Percentiles rank a stretch among this genome's conserved stretches.
Evolutionary conservation across 2,888 invertebrate species (phyloP).

Genomic region (Apodemia duryi): DNA sequence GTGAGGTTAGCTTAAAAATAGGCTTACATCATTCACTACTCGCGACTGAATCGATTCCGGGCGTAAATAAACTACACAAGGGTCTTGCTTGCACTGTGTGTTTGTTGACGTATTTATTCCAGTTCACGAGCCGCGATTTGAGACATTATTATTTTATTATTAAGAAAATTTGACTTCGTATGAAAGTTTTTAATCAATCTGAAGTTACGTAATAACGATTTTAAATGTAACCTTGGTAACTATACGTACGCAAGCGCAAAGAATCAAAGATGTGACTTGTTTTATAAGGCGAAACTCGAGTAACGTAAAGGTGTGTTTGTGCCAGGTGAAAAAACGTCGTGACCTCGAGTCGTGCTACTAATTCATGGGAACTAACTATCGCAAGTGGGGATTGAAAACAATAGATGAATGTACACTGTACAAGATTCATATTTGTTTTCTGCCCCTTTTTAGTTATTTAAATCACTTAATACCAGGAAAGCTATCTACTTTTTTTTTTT

Average conservation of each 20-base stretch:
- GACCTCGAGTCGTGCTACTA: slow-evolving; percentile 60
- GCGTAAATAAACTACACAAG: slow-evolving; percentile 55
- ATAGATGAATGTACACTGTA: slow-evolving; percentile 36
- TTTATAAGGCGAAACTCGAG: slow-evolving; percentile 8
- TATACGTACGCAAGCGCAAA: slow-evolving; percentile 4
- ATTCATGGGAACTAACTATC: slow-evolving; percentile 63
- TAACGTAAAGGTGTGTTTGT: slow-evolving; percentile 38
- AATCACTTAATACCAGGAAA: too few species aligned
- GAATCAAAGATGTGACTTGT: slow-evolving; percentile 9
- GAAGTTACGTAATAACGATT: not conserved
- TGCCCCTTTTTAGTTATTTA: slow-evolving; percentile 26
- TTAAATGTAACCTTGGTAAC: not conserved
- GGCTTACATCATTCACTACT: slow-evolving; percentile 44
- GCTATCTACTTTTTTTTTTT: too few species aligned
- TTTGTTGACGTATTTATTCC: slow-evolving; percentile 18
- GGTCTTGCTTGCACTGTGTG: slow-evolving; percentile 25
- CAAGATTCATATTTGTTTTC: slow-evolving; percentile 18
- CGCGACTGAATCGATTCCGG: slow-evolving; percentile 39
- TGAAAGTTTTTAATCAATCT: not conserved
- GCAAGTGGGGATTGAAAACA: slow-evolving; percentile 51
- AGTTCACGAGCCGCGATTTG: slow-evolving; percentile 23
- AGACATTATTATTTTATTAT: not conserved
- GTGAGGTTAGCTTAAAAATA: slow-evolving; percentile 63
- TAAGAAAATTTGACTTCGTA: slow-evolving; percentile 1
- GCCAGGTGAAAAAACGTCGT: slow-evolving; percentile 63